phyloP scores from a whole-genome alignment of 2,888 invertebrate species.

The Epinotia brunnichana region DNA sequence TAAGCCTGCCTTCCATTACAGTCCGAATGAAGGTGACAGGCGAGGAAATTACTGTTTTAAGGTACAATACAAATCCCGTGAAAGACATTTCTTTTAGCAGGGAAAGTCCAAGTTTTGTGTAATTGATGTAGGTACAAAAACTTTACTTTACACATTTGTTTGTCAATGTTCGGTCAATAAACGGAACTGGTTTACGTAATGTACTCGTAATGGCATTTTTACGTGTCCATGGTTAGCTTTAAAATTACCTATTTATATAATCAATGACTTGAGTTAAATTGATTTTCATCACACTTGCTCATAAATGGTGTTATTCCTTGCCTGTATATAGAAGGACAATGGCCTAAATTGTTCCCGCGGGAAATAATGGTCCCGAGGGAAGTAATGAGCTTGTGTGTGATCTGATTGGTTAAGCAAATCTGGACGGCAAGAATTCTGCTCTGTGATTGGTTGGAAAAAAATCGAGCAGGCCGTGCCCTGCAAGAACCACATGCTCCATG shows the following conservation, averaged over 20 bases:
- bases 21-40: constrained; percentile 46
- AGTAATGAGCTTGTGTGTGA: too few species aligned
- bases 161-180: background rate
- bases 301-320: too few species aligned
- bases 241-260: constrained; percentile 2
- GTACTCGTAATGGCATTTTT: background rate
- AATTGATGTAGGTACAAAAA: constrained; percentile 10
- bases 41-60: constrained; percentile 43
- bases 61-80: constrained; percentile 26
- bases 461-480: too few species aligned
- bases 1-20: constrained; percentile 44
- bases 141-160: background rate
- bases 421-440: too few species aligned
- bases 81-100: constrained; percentile 24
- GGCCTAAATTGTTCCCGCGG: too few species aligned
- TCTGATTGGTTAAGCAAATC: too few species aligned
- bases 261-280: constrained; percentile 12
- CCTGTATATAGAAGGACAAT: too few species aligned
- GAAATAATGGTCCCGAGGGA: too few species aligned
- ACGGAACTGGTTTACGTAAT: background rate
- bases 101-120: constrained; percentile 8
- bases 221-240: constrained; percentile 12
- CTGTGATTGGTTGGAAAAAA: too few species aligned
- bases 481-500: too few species aligned
- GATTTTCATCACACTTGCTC: too few species aligned